Evolutionary conservation across 1,140 invertebrate genomes (phyloP).

Genomic region (Diploscapter pachys): DNA sequence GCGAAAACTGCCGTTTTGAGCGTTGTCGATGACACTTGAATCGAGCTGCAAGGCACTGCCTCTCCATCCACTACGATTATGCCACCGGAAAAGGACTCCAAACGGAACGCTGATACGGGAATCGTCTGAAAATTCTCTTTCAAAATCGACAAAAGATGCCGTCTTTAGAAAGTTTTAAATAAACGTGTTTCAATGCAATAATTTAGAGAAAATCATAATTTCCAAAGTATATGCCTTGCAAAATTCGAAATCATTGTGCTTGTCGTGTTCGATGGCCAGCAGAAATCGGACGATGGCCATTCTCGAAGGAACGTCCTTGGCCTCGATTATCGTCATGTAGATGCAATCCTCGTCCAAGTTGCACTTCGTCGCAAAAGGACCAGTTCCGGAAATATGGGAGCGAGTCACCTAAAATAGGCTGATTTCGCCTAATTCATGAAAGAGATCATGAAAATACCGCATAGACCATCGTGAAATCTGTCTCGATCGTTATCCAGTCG

Average conservation of each 20-base stretch:
- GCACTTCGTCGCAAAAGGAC: constrained; percentile 7
- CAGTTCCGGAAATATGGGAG: constrained; percentile 11
- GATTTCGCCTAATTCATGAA: too few species aligned
- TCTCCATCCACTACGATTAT: constrained; percentile 13
- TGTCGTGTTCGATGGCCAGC: constrained; percentile 16
- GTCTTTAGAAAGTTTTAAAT: neutral
- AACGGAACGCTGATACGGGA: constrained; percentile 10
- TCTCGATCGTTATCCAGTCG: constrained; percentile 1
- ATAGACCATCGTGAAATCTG: constrained; percentile 7
- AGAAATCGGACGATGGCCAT: constrained; percentile 9
- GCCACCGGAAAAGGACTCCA: constrained; percentile 12
- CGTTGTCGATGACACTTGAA: constrained; percentile 13
- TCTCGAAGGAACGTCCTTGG: constrained; percentile 12
- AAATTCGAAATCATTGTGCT: constrained; percentile 11
- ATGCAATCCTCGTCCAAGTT: constrained; percentile 17
- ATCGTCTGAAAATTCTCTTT: constrained; percentile 10
- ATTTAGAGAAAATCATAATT: neutral
- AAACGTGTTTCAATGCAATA: neutral
- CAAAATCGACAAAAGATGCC: neutral
- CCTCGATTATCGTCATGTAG: constrained; percentile 10
- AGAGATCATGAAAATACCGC: neutral
- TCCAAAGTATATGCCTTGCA: neutral
- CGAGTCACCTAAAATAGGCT: neutral
- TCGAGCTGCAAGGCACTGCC: constrained; percentile 3
- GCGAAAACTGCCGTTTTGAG: constrained; percentile 14